Conservation (phyloP, 2,113 vertebrate genomes). For the Catharus minimus region DNA sequence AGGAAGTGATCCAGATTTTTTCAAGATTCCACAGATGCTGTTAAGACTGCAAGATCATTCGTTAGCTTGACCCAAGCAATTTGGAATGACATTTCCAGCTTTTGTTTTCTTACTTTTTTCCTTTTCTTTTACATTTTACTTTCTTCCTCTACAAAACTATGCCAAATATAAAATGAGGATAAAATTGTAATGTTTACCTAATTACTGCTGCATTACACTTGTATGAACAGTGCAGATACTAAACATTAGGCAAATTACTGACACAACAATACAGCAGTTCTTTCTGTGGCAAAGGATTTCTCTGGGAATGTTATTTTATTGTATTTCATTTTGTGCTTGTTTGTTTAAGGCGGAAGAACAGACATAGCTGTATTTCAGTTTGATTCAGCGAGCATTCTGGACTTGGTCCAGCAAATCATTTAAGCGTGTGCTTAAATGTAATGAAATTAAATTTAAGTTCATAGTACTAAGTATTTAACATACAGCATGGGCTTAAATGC, state of each 20-base stretch:
- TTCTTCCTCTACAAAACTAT: slow-evolving; percentile 6
- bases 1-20: neutral
- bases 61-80: neutral
- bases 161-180: neutral
- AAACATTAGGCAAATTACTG: slow-evolving; percentile 7
- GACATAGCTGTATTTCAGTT: slow-evolving; percentile 41
- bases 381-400: slow-evolving; percentile 44
- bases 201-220: slow-evolving; percentile 9
- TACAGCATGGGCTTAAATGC: neutral
- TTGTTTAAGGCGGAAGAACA: slow-evolving; percentile 48
- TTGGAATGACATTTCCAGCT: neutral
- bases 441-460: slow-evolving; percentile 41
- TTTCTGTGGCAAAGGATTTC: slow-evolving; percentile 30
- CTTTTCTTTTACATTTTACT: neutral
- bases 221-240: neutral
- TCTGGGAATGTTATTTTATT: slow-evolving; percentile 66
- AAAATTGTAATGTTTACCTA: neutral
- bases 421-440: slow-evolving; percentile 18
- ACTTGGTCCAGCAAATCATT: slow-evolving; percentile 41
- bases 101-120: neutral
- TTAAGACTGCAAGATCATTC: neutral
- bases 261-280: slow-evolving; percentile 4
- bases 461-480: neutral
- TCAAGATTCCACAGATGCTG: neutral
- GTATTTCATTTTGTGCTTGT: slow-evolving; percentile 51